Evolutionary conservation across 1,140 invertebrate species (phyloP), one percentile per base, ranked within the genome.

Genomic region (Nephotettix cincticeps): DNA sequence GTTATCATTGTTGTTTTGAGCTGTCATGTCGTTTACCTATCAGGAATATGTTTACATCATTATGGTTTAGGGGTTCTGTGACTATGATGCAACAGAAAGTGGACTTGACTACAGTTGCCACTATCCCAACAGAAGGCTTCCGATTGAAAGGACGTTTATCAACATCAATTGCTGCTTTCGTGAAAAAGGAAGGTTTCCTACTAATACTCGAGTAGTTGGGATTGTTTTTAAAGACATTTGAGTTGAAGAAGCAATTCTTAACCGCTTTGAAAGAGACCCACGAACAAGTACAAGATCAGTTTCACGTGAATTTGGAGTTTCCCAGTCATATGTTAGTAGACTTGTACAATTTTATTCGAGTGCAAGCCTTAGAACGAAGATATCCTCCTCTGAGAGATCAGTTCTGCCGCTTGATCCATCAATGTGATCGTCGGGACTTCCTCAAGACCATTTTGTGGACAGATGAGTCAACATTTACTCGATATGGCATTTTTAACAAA

Each of bases 371-470:
- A 23, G 6, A 51, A 51, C 47, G 6, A 9, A 51, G 47, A 51
- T 6, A 51, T 23, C 47, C 47, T 51, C 17, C 47, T 36, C 47
- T 51, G 19, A 51, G 47, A 51, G 47, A 19, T 51, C 47, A 51
- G n/a, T 51, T 51, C 21, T n/a, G 17, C 47, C 17, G 6, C 19
- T n/a, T 3, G 21, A 51, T 23, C 14, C 32, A 6, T 36, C 47
- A 51, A 23, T n/a, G 3, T 9, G 47, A 51, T 51, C 47, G n/a
- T 51, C 47, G 47, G 4, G 32, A 51, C 19, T 51, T 51, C n/a
- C 47, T 51, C 47, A 51, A 51, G n/a, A 51, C 47, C 47, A 51
- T 51, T 51, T n/a, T 51, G 47, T 51, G 47, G 47, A 51, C 47
- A 11, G 47, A 51, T 51, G 47, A 51, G 47, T 51, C 47, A 51